Base-by-base conservation (phyloP, 2,888 invertebrate genomes). In the Cacoxenus indagator region DNA sequence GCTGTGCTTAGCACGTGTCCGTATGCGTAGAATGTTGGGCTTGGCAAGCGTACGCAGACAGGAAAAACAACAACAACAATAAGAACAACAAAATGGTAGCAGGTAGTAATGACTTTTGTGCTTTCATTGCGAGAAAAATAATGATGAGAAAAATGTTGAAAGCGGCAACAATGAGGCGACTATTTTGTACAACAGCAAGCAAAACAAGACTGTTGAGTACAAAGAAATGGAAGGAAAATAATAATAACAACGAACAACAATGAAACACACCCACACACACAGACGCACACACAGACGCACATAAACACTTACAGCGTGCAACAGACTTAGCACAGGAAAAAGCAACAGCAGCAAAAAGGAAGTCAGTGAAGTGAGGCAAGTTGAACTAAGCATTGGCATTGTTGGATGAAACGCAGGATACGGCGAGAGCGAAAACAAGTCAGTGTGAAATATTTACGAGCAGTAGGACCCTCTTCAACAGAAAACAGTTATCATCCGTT, bases 361-460 rank as follows among this genome's bases (percentile, higher is more conserved):
- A 17, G 22, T 22, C 31, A 31, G 43, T 43, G 27, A 17, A 59
- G 17, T 37, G 31, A 27, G 37, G n/a, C 31, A 22, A 51, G 5
- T 4, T n/a, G 37, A 4, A 31, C 61, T 57, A 9, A n/a, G 27
- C n/a, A n/a, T n/a, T 57, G 29, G 26, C 31, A n/a, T 3, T 43
- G 61, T 43, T 31, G 43, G 6, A 24, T 37, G 5, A n/a, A 45
- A 61, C 61, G 29, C 29, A 48, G 11, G 8, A 51, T 22, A 6
- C 8, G 22, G 8, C n/a, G 14, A 57, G 27, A 14, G 61, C 22
- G 17, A 22, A 64, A 64, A n/a, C n/a, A 29, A 64, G 26, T 64
- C 48, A 27, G 27, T 29, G 46, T 48, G 29, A 48, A 46, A 48
- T 64, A 26, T 64, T 64, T 64, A 48, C 64, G 48, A 64, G 26